Conservation (phyloP, 2,888 invertebrate species). For the Imbricaverruca yamaguchii region DNA sequence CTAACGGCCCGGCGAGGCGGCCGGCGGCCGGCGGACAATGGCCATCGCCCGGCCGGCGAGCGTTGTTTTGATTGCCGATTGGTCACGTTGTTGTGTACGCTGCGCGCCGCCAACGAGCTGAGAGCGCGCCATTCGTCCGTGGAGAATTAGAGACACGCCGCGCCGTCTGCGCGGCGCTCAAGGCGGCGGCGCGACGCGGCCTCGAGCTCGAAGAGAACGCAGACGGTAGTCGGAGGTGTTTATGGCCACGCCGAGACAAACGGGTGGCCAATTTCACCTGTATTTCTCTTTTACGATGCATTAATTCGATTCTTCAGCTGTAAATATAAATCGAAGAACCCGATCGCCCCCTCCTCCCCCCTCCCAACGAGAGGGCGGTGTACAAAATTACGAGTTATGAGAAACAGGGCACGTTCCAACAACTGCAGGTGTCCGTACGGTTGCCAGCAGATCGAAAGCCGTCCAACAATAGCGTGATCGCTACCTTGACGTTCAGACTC, state of each 20-base stretch:
- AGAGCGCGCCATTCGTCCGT: background rate
- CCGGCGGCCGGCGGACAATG: background rate
- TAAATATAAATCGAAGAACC: constrained; percentile 5
- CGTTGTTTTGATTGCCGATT: constrained; percentile 5
- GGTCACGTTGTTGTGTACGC: background rate
- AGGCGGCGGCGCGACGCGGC: too few relatives aligned
- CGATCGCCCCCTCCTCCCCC: background rate
- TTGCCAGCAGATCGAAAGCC: too few relatives aligned
- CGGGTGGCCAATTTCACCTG: background rate
- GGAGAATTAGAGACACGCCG: background rate
- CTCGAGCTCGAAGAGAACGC: too few relatives aligned
- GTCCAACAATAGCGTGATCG: background rate
- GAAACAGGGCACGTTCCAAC: background rate
- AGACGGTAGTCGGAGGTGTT: background rate
- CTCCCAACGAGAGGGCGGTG: background rate
- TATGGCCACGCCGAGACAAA: background rate
- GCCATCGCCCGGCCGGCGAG: background rate
- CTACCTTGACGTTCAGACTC: background rate
- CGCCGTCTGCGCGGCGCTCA: background rate
- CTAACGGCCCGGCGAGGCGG: background rate
- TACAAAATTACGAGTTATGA: background rate
- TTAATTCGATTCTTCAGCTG: constrained; percentile 14
- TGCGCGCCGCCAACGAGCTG: background rate
- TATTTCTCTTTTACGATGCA: constrained; percentile 14
- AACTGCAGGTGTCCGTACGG: too few relatives aligned